These are phyloP conservation scores for Strix aluco DNA, from an alignment of 2,113 vertebrate genomes.

Conservation along the genomic window DNA sequence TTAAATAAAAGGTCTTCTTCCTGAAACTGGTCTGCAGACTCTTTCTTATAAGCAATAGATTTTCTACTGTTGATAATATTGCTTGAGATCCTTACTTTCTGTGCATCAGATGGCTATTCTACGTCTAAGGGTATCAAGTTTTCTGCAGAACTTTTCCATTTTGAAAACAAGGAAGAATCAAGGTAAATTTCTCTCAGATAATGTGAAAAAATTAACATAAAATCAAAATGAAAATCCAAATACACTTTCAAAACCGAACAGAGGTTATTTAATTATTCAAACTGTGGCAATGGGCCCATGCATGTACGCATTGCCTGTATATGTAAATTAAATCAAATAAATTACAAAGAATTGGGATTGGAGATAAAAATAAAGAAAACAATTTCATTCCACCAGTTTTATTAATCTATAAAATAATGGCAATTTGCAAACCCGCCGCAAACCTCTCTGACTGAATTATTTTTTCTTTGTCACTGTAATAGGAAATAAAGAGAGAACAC, in stretches of 20 bases:
- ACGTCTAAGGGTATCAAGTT: background rate
- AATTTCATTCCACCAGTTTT: background rate
- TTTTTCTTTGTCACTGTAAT: background rate
- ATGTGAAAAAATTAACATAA: background rate
- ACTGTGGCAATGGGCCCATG: background rate
- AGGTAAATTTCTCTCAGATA: background rate
- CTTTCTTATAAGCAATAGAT: background rate
- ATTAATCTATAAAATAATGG: background rate
- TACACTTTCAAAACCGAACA: background rate
- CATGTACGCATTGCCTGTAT: background rate
- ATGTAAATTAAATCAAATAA: background rate
- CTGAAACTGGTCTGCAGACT: background rate
- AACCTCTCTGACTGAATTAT: background rate
- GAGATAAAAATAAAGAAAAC: background rate
- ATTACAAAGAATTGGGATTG: background rate
- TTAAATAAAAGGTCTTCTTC: background rate
- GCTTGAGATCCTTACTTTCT: background rate
- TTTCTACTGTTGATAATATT: background rate
- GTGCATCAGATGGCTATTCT: background rate
- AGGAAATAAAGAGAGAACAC: background rate
- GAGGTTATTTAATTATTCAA: background rate
- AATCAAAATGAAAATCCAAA: background rate
- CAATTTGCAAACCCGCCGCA: background rate
- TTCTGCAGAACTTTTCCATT: background rate
- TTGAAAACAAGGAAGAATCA: background rate